Base-by-base conservation (phyloP, 2,888 invertebrate genomes). In the Helicoverpa assulta region DNA sequence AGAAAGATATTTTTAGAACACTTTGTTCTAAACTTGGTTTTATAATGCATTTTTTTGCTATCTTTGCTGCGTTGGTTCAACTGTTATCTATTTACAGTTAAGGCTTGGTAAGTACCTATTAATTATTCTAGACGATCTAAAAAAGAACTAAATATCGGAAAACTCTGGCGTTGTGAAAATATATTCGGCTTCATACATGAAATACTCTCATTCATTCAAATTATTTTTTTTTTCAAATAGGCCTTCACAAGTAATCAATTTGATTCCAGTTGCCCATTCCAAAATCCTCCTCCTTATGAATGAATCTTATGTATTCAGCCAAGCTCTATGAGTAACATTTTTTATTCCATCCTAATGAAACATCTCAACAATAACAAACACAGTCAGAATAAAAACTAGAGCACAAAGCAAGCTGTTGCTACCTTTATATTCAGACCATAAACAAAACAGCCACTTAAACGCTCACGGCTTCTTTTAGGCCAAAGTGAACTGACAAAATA, bases 1-100 rank as follows among this genome's bases (percentile, higher is more conserved):
- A 51, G n/a, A 54, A 21, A 60, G 50, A 63, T 54, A 63, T 67
- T 76, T 73, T 79, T 67, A 65, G 67, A 81, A 19, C 66, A 71
- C 67, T 79, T 66, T 56, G 61, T 51, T 73, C 61, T 19, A 68
- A 76, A 78, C 73, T n/a, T 56, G 64, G 19, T 59, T 70, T 60
- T 47, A 52, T 18, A 66, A 63, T 63, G 37, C 61, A 58, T 63
- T 52, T 19, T 50, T 69, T 58, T 10, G 53, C 16, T 58, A 59
- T 79, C 40, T 58, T 10, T 2, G 12, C 43, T 10, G 14, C 12
- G 16, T 14, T 43, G 0, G 16, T 43, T 2, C 21, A 12, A 21
- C 14, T 14, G 5, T 21, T 19, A 21, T 53, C 14, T 12, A 18
- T 7, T 12, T 26, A 26, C 4, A 26, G 4, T 26, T 26, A 26